Percentiles rank a stretch among this genome's conserved stretches.
Conservation (phyloP, 2,888 invertebrate species). For the Tetragonisca angustula region DNA sequence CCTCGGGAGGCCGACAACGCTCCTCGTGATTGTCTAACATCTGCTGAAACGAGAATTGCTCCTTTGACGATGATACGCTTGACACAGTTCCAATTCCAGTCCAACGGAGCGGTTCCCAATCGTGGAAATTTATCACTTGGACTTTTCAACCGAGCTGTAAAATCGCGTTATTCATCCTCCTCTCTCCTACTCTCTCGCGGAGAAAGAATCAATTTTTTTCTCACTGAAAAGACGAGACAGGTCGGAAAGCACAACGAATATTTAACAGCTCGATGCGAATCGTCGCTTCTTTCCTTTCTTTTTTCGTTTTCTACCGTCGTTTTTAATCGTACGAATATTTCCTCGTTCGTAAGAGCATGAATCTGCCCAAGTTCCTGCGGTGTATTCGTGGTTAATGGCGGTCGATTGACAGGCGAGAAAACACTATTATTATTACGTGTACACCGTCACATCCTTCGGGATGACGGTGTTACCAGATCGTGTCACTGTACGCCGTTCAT, state of each 20-base stretch:
- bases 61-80: conserved; percentile 33
- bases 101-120: not conserved
- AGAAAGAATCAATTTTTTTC: too few species aligned
- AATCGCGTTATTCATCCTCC: too few species aligned
- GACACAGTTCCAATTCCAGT: not conserved
- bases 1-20: conserved; percentile 24
- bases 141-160: too few species aligned
- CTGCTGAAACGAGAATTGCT: conserved; percentile 39
- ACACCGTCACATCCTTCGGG: conserved; percentile 25
- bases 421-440: conserved; percentile 5
- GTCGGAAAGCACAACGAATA: too few species aligned
- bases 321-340: too few species aligned
- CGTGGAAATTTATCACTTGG: too few species aligned
- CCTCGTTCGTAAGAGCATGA: not conserved
- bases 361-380: not conserved
- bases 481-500: conserved; percentile 56
- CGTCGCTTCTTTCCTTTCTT: too few species aligned
- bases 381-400: conserved; percentile 1
- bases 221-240: too few species aligned
- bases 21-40: conserved; percentile 45
- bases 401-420: conserved; percentile 17
- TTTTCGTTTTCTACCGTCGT: too few species aligned
- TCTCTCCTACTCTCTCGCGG: too few species aligned
- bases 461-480: conserved; percentile 15
- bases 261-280: too few species aligned